These are phyloP conservation scores for Gadopsis marmoratus DNA, from an alignment of 2,797 vertebrate species.

Conservation along the genomic window DNA sequence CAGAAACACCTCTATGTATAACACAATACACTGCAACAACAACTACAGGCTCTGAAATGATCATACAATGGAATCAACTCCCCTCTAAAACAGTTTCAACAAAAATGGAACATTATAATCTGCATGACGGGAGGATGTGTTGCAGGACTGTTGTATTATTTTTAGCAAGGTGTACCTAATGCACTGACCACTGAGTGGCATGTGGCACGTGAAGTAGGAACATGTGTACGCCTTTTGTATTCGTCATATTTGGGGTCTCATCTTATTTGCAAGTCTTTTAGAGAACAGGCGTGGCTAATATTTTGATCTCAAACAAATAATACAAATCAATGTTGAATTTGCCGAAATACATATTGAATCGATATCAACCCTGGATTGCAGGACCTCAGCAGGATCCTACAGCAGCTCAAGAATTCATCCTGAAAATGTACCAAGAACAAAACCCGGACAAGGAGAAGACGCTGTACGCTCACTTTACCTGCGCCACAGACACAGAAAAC, in stretches of 20 bases:
- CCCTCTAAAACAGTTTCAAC: background rate
- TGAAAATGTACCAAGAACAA: slow-evolving; percentile 92
- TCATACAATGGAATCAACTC: background rate
- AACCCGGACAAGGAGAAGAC: slow-evolving; percentile 91
- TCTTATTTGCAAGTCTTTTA: background rate
- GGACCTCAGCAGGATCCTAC: slow-evolving; percentile 87
- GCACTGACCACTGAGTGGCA: background rate
- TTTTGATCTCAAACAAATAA: background rate
- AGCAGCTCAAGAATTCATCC: slow-evolving; percentile 90
- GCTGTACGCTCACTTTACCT: slow-evolving; percentile 92
- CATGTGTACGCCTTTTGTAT: background rate
- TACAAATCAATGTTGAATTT: background rate
- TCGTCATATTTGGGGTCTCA: background rate
- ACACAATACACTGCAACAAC: background rate
- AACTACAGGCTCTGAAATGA: too few species aligned
- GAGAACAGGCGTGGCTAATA: background rate
- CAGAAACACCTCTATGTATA: background rate
- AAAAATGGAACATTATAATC: background rate
- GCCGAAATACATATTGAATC: background rate
- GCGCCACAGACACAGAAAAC: slow-evolving; percentile 93
- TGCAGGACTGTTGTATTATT: background rate
- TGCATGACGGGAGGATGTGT: too few species aligned
- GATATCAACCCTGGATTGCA: slow-evolving; percentile 54
- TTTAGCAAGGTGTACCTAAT: background rate
- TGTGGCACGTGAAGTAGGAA: background rate